These are phyloP conservation scores for Nycticryphes semicollaris DNA, from an alignment of 2,113 vertebrate genomes.

Conservation along the genomic window DNA sequence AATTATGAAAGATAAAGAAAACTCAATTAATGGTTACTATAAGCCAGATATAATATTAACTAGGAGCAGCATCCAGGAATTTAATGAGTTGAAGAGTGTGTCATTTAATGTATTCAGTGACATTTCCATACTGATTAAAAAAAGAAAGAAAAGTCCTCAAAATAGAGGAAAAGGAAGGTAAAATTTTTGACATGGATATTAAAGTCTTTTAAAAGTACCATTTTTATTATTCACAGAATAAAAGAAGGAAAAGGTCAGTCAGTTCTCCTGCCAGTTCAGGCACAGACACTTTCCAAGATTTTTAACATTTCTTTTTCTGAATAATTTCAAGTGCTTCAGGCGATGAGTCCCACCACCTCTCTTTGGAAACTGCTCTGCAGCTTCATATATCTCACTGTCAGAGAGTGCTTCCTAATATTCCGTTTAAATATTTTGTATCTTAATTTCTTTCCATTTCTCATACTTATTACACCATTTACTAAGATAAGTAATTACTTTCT, in stretches of 20 bases:
- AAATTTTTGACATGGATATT: slow-evolving; percentile 41
- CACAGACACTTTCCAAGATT: neutral
- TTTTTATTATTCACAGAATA: slow-evolving; percentile 40
- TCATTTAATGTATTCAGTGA: slow-evolving; percentile 39
- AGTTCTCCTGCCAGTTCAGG: slow-evolving; percentile 19
- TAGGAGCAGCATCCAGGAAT: neutral
- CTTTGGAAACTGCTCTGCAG: neutral
- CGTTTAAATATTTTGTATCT: neutral
- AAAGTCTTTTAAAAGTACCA: neutral
- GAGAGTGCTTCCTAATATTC: neutral
- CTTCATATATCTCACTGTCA: neutral
- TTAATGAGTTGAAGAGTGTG: slow-evolving; percentile 13
- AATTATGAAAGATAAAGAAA: slow-evolving; percentile 23
- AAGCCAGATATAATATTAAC: neutral
- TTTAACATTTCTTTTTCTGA: neutral
- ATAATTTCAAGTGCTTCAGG: neutral
- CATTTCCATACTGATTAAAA: slow-evolving; percentile 41
- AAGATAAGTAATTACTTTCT: neutral
- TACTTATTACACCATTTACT: neutral
- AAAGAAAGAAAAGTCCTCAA: neutral
- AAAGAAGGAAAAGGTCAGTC: slow-evolving; percentile 43
- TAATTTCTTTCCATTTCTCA: neutral
- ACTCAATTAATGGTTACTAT: neutral
- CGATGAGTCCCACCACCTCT: neutral
- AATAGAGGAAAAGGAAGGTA: slow-evolving; percentile 1